Evolutionary conservation across 2,797 vertebrate species (phyloP).

Genomic region (Bufotes viridis): DNA sequence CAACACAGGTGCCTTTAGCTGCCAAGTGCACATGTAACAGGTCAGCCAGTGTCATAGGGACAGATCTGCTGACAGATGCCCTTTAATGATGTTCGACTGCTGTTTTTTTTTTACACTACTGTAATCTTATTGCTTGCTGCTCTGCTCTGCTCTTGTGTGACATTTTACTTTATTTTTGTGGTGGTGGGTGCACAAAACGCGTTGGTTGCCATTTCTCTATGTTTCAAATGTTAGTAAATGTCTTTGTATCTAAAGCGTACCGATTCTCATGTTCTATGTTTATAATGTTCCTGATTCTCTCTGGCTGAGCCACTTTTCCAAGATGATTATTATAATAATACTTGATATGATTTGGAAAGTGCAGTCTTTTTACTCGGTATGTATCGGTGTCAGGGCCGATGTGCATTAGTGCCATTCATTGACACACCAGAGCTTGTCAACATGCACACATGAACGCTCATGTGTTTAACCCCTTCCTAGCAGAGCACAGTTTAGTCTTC

Average conservation of each 20-base stretch:
- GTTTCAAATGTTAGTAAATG: not conserved
- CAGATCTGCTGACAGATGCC: no score
- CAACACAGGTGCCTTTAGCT: no score
- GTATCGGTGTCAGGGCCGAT: not conserved
- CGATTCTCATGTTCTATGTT: no score
- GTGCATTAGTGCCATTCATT: not conserved
- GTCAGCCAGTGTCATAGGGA: no score
- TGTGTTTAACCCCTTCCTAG: no score
- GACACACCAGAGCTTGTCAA: no score
- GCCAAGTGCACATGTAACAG: no score
- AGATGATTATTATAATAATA: not conserved
- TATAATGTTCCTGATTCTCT: not conserved
- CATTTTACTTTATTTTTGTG: not conserved
- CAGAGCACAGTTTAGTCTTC: not conserved
- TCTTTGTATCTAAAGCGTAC: not conserved
- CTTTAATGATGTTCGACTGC: no score
- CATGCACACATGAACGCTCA: no score
- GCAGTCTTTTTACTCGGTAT: not conserved
- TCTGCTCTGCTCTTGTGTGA: not conserved
- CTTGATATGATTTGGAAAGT: not conserved
- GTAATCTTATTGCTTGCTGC: slow-evolving; percentile 4
- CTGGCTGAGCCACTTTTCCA: not conserved
- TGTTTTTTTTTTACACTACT: no score
- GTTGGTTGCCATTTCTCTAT: not conserved
- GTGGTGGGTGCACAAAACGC: slow-evolving; percentile 20